These are phyloP conservation scores for Taeniopygia guttata DNA, from an alignment of 2,797 vertebrate species.

Conservation along the genomic window DNA sequence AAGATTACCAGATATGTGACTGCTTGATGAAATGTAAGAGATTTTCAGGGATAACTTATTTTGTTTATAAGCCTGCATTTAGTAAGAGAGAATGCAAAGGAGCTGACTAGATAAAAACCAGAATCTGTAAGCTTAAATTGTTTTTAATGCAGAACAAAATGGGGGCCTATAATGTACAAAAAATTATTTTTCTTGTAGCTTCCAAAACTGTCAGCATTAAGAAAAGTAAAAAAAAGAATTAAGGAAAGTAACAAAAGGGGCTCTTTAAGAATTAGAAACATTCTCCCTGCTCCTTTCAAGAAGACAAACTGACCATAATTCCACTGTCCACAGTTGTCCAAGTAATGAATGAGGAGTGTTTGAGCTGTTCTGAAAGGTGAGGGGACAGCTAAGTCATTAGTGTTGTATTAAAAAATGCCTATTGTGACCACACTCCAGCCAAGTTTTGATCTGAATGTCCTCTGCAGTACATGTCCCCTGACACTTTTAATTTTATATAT, in stretches of 20 bases:
- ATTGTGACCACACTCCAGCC: neutral
- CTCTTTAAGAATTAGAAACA: slow-evolving; percentile 9
- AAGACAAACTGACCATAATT: slow-evolving; percentile 18
- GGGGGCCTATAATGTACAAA: neutral
- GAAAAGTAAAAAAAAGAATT: neutral
- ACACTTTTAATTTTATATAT: neutral
- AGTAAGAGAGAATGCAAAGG: neutral
- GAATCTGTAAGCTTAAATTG: neutral
- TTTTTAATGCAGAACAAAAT: neutral
- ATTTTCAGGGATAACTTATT: neutral
- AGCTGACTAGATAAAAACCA: neutral
- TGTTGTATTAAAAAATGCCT: neutral
- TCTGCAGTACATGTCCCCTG: neutral
- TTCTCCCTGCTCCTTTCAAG: slow-evolving; percentile 10
- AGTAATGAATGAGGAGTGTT: neutral
- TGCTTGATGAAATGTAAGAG: neutral
- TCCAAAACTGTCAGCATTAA: neutral
- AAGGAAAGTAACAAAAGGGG: neutral
- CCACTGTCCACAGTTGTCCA: neutral
- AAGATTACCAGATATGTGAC: neutral
- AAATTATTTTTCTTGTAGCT: neutral
- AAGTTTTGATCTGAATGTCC: neutral
- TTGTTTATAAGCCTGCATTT: neutral
- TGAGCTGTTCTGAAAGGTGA: neutral
- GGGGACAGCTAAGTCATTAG: neutral